Evolutionary conservation across 2,888 invertebrate genomes (phyloP).

Genomic region (Aphodius granarius): DNA sequence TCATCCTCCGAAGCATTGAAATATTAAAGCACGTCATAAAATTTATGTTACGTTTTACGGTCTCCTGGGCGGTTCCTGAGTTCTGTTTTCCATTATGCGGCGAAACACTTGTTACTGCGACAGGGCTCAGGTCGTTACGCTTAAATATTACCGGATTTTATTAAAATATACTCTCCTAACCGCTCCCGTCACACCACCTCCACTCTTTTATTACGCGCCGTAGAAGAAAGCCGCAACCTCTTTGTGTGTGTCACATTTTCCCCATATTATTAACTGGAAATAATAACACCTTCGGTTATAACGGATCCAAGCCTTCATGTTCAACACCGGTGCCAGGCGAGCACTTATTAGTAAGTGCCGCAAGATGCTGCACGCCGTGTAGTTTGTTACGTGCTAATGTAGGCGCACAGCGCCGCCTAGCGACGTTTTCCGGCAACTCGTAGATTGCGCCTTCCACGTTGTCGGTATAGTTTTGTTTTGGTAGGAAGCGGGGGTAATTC

Average conservation of each 20-base stretch:
- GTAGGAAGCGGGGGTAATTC: neutral
- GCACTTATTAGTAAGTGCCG: neutral
- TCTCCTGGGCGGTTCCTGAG: slow-evolving; percentile 34
- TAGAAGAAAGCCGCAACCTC: neutral
- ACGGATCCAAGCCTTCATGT: neutral
- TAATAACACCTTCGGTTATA: neutral
- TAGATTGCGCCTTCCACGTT: neutral
- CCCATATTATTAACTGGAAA: neutral
- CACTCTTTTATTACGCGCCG: slow-evolving; percentile 23
- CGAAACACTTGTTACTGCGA: slow-evolving; percentile 37
- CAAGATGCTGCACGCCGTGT: neutral
- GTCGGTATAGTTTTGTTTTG: neutral
- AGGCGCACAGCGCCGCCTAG: neutral
- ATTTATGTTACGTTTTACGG: slow-evolving; percentile 38
- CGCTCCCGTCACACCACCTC: slow-evolving; percentile 12
- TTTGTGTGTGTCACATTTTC: neutral
- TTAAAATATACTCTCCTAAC: slow-evolving; percentile 39
- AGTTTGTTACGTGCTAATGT: neutral
- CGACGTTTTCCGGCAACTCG: neutral
- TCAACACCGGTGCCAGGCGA: neutral
- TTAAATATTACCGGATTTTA: slow-evolving; percentile 40
- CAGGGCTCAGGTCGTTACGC: slow-evolving; percentile 34
- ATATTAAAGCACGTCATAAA: slow-evolving; percentile 33
- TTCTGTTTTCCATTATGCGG: slow-evolving; percentile 40
- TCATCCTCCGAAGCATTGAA: slow-evolving; percentile 22